These are phyloP conservation scores for Scrobipalpa atriplicella DNA, from an alignment of 2,888 invertebrate genomes.

Conservation along the genomic window DNA sequence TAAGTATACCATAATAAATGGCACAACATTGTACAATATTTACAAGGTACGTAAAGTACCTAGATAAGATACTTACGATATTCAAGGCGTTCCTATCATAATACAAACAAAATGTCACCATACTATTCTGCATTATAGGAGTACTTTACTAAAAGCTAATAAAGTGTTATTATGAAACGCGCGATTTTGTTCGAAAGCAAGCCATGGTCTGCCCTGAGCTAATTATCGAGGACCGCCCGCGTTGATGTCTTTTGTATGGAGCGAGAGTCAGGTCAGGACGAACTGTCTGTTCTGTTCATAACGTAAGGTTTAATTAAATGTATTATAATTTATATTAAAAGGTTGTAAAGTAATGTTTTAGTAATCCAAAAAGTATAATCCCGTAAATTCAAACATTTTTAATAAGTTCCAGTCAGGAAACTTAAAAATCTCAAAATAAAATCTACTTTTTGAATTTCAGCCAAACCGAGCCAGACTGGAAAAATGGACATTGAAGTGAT, in stretches of 20 bases:
- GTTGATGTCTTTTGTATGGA: constrained; percentile 73
- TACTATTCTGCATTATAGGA: background rate
- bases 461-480: no score
- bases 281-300: background rate
- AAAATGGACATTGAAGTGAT: no score
- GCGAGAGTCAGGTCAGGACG: constrained; percentile 5
- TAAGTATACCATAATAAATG: background rate
- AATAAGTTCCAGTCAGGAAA: no score
- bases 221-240: constrained; percentile 52
- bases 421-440: no score
- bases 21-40: background rate
- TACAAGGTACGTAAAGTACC: background rate
- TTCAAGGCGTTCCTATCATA: constrained; percentile 19
- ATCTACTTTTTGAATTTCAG: no score
- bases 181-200: no score
- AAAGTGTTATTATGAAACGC: no score
- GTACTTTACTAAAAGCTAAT: background rate
- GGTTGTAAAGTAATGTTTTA: no score
- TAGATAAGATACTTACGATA: constrained; percentile 12
- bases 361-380: no score
- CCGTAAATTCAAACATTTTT: no score
- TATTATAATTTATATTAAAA: background rate
- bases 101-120: constrained; percentile 5
- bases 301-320: background rate
- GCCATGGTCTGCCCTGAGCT: constrained; percentile 6